These are phyloP conservation scores for Danaus melanippus DNA, from an alignment of 1,140 invertebrate genomes.

Conservation along the genomic window DNA sequence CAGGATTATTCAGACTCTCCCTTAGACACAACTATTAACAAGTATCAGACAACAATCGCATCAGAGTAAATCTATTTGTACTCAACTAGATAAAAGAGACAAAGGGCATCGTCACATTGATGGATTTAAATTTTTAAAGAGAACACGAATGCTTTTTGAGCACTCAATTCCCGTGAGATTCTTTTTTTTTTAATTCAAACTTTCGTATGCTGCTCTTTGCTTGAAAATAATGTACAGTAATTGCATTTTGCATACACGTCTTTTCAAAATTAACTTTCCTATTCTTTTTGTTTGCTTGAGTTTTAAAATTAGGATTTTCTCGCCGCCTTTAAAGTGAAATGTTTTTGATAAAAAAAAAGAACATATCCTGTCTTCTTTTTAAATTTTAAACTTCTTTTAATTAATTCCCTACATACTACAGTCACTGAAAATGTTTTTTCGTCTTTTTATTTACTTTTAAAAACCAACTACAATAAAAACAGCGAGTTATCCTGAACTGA, in stretches of 20 bases:
- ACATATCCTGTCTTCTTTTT: no score
- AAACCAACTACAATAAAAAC: constrained; percentile 14
- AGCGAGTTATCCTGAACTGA: constrained; percentile 21
- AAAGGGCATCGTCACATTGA: constrained; percentile 14
- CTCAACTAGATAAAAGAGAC: constrained; percentile 9
- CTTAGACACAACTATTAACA: no score
- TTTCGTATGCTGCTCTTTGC: neutral
- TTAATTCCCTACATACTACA: constrained; percentile 3
- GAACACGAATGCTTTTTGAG: constrained; percentile 14
- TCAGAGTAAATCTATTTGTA: constrained; percentile 5
- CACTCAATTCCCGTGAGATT: constrained; percentile 11
- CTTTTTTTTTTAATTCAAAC: constrained; percentile 11
- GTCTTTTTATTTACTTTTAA: neutral
- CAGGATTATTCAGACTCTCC: no score
- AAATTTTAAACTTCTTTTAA: no score
- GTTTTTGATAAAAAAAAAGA: no score
- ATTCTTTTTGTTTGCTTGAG: no score
- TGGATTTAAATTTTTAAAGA: constrained; percentile 18
- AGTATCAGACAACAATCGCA: constrained; percentile 2
- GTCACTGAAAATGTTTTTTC: no score
- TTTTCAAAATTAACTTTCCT: no score
- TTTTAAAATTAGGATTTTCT: no score
- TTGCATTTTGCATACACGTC: no score
- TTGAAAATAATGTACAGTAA: no score
- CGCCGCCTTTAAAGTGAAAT: no score